These are phyloP conservation scores for Zophobas morio DNA, from an alignment of 1,140 invertebrate genomes.

Conservation along the genomic window DNA sequence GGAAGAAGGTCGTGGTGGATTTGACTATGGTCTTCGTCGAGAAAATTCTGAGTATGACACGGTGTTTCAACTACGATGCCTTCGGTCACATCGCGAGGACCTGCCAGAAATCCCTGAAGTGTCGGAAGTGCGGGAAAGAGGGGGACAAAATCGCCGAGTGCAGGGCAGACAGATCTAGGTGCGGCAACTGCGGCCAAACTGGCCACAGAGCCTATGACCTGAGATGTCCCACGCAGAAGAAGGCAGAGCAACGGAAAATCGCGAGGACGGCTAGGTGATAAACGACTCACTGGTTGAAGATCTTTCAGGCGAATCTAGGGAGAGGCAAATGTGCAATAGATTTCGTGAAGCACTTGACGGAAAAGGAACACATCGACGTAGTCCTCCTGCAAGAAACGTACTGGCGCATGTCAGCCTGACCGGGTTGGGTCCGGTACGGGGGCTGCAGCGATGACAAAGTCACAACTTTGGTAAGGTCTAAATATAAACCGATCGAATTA, in stretches of 20 bases:
- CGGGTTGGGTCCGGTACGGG: conserved; percentile 4
- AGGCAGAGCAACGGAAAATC: not conserved
- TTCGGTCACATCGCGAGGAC: not conserved
- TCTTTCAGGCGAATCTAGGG: conserved; percentile 18
- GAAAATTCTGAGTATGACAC: not conserved
- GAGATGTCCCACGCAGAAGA: conserved; percentile 5
- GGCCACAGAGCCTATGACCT: conserved; percentile 1
- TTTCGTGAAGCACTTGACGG: not conserved
- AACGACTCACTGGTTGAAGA: not conserved
- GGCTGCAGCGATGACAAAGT: not conserved
- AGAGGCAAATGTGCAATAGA: conserved; percentile 16
- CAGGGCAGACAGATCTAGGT: not conserved
- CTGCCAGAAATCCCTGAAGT: not conserved
- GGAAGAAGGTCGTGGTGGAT: not conserved
- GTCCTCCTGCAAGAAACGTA: conserved; percentile 30
- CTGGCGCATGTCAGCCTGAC: not conserved
- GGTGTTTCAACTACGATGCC: conserved; percentile 23
- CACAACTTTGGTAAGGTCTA: conserved; percentile 5
- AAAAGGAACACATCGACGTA: not conserved
- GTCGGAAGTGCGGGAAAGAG: conserved; percentile 13
- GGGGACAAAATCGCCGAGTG: conserved; percentile 8
- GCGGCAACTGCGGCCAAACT: conserved; percentile 1
- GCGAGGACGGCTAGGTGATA: not conserved
- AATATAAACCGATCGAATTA: not conserved
- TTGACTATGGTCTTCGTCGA: not conserved